Base-by-base conservation (phyloP, 2,888 invertebrate species). In the Emmelina monodactyla region DNA sequence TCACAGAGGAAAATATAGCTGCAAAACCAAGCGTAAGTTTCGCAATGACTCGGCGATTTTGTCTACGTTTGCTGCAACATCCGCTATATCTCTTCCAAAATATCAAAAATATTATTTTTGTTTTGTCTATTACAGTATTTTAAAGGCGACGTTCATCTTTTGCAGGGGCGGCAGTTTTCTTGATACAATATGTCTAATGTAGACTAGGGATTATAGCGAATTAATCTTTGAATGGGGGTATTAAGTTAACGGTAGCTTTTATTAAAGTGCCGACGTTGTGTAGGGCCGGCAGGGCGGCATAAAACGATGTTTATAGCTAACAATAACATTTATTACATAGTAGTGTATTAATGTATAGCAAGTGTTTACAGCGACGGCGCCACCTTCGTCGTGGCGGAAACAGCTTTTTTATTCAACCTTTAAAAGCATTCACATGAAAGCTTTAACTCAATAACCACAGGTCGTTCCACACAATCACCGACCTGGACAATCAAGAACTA, bases 321-420 rank as follows among this genome's bases (percentile, higher is more conserved):
- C 73, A 75, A 76, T 75, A 76, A 73, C 73, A 75, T 75, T 73
- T 72, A 76, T 73, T 67, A 65, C 69, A 65, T 69, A 70, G 70
- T 71, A 58, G 62, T 59, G 64, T 69, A 75, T 76, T 73, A 73
- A 72, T 70, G 67, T 60, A 60, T n/a, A 53, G 63, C 55, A 67
- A 4, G 61, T 63, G 68, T 72, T 75, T 71, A 67, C 62, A 66
- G 66, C 56, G 57, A 58, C 54, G 57, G 53, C 58, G 65, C 60
- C 65, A 72, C 56, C 68, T 50, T 7, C 25, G 11, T 25, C 44
- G 50, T 41, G 54, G 53, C 58, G 53, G 58, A 58, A 61, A 62
- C 59, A n/a, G n/a, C n/a, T n/a, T n/a, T n/a, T n/a, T n/a, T n/a
- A n/a, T n/a, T n/a, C n/a, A n/a, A n/a, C n/a, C n/a, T n/a, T n/a